Base-by-base conservation (phyloP, 2,888 invertebrate species). In the Leucophora obtusa region DNA sequence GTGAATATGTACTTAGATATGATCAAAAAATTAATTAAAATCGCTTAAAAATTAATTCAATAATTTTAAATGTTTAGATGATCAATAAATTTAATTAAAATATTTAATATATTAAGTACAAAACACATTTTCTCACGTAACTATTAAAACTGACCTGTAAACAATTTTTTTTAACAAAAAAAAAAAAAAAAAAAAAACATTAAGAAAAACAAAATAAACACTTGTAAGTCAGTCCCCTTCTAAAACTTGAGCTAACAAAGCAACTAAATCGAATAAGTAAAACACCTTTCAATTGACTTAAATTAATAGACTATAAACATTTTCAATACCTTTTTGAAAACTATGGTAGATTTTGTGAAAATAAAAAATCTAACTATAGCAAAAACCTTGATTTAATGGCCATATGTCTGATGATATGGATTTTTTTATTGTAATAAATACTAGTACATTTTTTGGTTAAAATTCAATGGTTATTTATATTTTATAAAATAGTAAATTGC, bases 71-170 rank as follows among this genome's bases (percentile, higher is more conserved):
- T 72, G 18, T 17, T 21, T 50, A 47, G 28, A 38, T 15, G 11
- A 0, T 50, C 18, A 38, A 33, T n/a, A 69, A 24, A 11, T 70
- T 15, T 38, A 38, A 63, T 63, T 50, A 69, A 73, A 73, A 56
- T 69, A 69, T 73, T 62, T 54, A 0, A 65, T 63, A 70, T 65
- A 59, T 76, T 59, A 59, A 73, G 78, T 68, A 78, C 72, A 38
- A 50, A 14, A n/a, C 59, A 73, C 24, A 79, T 72, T 63, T 79
- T 79, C 74, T 79, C 79, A 79, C 73, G 73, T 69, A 73, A 59
- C 35, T 24, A 33, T 18, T 62, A 21, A 63, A 70, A 63, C 50
- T 79, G 79, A 69, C 69, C 68, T 79, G 14, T 79, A 73, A 73
- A 79, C 73, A 73, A 68, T 70, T 2, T 6, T 6, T 4, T 6